A percentile compares a stretch with the other conserved stretches of the same genome.
Conservation (phyloP, 2,888 invertebrate genomes). For the Malthinus seriepunctatus region DNA sequence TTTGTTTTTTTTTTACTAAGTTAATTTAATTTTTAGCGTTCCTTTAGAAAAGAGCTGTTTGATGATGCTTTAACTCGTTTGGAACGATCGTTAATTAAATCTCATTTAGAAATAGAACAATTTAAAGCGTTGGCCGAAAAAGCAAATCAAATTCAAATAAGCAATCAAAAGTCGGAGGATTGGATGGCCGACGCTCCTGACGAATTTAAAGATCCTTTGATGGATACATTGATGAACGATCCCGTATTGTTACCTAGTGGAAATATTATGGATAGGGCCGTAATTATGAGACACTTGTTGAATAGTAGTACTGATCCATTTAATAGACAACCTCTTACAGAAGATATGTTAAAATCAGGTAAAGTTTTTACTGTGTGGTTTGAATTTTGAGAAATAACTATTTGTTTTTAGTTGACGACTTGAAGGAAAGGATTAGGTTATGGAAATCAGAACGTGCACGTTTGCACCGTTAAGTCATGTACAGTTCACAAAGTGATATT, state of each 20-base stretch:
- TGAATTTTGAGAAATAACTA: background rate
- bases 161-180: constrained; percentile 85
- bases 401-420: constrained; percentile 66
- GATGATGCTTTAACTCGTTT: constrained; percentile 86
- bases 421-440: constrained; percentile 82
- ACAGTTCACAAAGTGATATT: constrained; percentile 1
- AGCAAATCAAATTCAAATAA: constrained; percentile 77
- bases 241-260: constrained; percentile 92
- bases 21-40: constrained; percentile 66
- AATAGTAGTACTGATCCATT: constrained; percentile 98
- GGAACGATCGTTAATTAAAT: constrained; percentile 81
- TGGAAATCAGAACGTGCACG: constrained; percentile 78
- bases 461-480: constrained; percentile 18
- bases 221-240: constrained; percentile 97
- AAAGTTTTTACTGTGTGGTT: constrained; percentile 34
- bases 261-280: constrained; percentile 87
- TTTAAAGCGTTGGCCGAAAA: constrained; percentile 77
- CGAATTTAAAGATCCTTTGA: constrained; percentile 94
- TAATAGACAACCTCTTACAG: constrained; percentile 92
- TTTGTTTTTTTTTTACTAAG: background rate
- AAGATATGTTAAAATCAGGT: constrained; percentile 92
- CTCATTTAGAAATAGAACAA: constrained; percentile 80
- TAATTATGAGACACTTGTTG: constrained; percentile 90
- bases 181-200: constrained; percentile 96
- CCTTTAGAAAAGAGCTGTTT: constrained; percentile 91